Percentiles rank a stretch among this genome's conserved stretches.
phyloP scores from a whole-genome alignment of 2,113 vertebrate species.

The Orcinus orca region DNA sequence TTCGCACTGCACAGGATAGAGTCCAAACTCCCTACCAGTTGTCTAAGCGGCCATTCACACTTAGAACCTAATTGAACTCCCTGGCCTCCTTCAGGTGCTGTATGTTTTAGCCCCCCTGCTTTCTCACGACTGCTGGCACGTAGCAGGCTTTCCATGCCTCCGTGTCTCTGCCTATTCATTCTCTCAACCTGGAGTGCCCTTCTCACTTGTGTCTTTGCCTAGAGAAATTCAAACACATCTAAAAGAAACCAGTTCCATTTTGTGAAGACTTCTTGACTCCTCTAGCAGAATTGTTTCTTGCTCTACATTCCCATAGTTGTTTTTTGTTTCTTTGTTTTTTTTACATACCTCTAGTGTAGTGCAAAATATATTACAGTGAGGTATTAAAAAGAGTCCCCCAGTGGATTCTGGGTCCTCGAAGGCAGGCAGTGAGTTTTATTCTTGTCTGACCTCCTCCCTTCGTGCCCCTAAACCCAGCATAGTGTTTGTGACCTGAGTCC shows the following conservation, averaged over 20 bases:
- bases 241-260: not conserved
- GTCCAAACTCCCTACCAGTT: not conserved
- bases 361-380: not conserved
- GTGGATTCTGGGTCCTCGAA: not conserved
- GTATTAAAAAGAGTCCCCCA: not conserved
- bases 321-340: not conserved
- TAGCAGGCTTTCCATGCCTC: not conserved
- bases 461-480: not conserved
- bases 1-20: accelerated
- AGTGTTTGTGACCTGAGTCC: not conserved
- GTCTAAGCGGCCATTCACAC: not conserved
- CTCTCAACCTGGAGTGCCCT: not conserved
- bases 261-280: not conserved
- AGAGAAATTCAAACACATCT: not conserved
- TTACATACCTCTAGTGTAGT: not conserved
- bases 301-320: not conserved
- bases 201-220: not conserved
- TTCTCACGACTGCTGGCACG: accelerated
- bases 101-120: not conserved
- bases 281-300: not conserved
- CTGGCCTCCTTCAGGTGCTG: not conserved
- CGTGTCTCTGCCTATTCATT: accelerated
- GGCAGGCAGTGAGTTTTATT: not conserved
- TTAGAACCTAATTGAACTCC: not conserved
- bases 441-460: not conserved